Evolutionary conservation across 2,888 invertebrate genomes (phyloP), one percentile per base, ranked within the genome.

Genomic region (Epistrophella euchroma): DNA sequence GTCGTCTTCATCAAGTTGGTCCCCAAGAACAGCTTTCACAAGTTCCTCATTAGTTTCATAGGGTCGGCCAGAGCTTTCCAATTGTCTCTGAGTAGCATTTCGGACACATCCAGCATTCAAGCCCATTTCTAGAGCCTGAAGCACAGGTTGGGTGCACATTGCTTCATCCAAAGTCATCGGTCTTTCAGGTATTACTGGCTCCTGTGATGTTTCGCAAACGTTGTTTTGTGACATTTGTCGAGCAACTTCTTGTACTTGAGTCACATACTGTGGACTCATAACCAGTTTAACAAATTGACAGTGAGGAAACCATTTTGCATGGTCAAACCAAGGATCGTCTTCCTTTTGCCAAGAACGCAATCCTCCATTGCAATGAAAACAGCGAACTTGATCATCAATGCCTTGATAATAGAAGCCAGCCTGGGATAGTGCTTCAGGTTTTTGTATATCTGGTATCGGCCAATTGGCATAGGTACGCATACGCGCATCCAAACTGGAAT

Each of bases 281-380:
- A 96, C 95, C 74, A 97, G 94, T 77, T 95, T 93, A 19, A 99
- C 95, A 91, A 96, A 98, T 10, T 95, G 96, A 92, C 98, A 99
- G 90, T 95, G 94, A 0, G 97, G 96, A 93, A 97, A 98, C 98
- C 98, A 98, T 89, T 96, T 94, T 13, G 97, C 98, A 93, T 99
- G 99, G 91, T 98, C 98, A 72, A 95, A 94, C 98, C 98, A 98
- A 0, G 98, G 98, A 90, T 96, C 96, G 92, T 98, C 98, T 19
- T 95, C 95, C 47, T 95, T 94, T 91, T 97, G 96, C 98, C 98
- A 99, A 90, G 96, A 96, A 88, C 96, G 94, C 62, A 99, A 93
- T 0, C 98, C 98, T 55, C 98, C 98, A 92, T 97, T 97, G 92
- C 99, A 99, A 93, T 97, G 97, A 93, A 98, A 98, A 92, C 98